Percentiles rank a stretch among this genome's conserved stretches.
These are phyloP conservation scores for Antechinus flavipes DNA, from an alignment of 2,113 vertebrate species.

Conservation along the genomic window DNA sequence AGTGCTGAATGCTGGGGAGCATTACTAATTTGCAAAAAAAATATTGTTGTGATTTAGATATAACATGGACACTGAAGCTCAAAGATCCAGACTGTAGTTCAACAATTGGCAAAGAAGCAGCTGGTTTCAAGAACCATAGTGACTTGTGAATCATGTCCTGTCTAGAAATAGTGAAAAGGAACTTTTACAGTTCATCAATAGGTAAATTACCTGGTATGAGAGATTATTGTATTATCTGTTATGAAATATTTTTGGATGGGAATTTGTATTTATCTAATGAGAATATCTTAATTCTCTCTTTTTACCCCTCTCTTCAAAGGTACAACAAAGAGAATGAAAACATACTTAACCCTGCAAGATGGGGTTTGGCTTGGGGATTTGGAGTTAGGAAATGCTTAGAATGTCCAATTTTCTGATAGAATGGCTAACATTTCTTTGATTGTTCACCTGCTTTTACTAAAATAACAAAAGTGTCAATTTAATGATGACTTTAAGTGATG, in stretches of 20 bases:
- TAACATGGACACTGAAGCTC: neutral
- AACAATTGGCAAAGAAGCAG: neutral
- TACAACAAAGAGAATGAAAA: too few species aligned
- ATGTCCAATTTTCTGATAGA: neutral
- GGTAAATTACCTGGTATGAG: too few species aligned
- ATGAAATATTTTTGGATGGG: too few species aligned
- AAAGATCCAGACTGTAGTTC: neutral
- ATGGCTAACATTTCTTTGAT: neutral
- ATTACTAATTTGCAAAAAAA: neutral
- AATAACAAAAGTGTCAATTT: neutral
- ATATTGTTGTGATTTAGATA: neutral
- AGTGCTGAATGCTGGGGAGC: neutral
- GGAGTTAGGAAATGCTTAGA: neutral
- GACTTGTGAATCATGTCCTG: neutral
- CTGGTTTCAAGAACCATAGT: neutral
- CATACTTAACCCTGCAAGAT: neutral
- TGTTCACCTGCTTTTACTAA: neutral
- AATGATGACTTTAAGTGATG: neutral
- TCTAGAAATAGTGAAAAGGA: neutral
- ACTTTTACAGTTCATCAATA: too few species aligned
- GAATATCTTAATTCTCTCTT: neutral
- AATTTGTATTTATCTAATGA: neutral
- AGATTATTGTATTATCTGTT: too few species aligned
- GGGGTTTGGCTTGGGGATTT: too few species aligned
- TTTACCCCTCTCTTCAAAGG: too few species aligned